Evolutionary conservation across 2,113 vertebrate genomes (phyloP).

Genomic region (Poeciliopsis occidentalis): DNA sequence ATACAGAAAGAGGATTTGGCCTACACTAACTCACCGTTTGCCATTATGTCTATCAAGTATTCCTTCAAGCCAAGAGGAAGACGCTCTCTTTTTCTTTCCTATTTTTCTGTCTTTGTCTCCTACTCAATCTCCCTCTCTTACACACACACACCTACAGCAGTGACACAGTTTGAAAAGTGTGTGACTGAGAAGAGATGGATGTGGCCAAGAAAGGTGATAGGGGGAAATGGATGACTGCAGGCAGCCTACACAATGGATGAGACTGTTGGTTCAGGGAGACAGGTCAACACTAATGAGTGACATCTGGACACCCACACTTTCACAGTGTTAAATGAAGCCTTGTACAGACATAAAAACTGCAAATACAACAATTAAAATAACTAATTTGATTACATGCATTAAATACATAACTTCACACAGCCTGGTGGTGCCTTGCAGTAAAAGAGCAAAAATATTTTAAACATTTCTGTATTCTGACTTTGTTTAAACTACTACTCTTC

Average conservation of each 20-base stretch:
- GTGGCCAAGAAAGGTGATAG: slow-evolving; percentile 44
- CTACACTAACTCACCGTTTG: slow-evolving; percentile 40
- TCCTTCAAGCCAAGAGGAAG: slow-evolving; percentile 28
- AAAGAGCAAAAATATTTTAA: not conserved
- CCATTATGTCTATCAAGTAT: slow-evolving; percentile 54
- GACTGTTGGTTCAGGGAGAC: slow-evolving; percentile 55
- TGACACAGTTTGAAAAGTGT: slow-evolving; percentile 45
- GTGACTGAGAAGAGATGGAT: slow-evolving; percentile 65
- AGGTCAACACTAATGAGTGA: slow-evolving; percentile 65
- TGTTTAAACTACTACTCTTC: slow-evolving; percentile 8
- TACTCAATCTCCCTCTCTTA: slow-evolving; percentile 1
- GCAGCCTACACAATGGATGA: slow-evolving; percentile 66
- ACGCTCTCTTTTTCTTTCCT: slow-evolving; percentile 20
- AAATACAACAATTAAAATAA: slow-evolving; percentile 31
- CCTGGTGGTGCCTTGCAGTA: slow-evolving; percentile 9
- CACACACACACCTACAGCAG: slow-evolving; percentile 19
- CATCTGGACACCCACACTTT: slow-evolving; percentile 20
- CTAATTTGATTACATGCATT: slow-evolving; percentile 14
- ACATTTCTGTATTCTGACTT: not conserved
- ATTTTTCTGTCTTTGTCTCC: not conserved
- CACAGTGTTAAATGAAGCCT: slow-evolving; percentile 36
- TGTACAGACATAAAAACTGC: slow-evolving; percentile 20
- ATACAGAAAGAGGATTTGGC: slow-evolving; percentile 42
- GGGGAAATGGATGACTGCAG: slow-evolving; percentile 65
- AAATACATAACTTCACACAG: not conserved